These are phyloP conservation scores for Rotaria socialis DNA, from an alignment of 2,888 invertebrate species.

Conservation along the genomic window DNA sequence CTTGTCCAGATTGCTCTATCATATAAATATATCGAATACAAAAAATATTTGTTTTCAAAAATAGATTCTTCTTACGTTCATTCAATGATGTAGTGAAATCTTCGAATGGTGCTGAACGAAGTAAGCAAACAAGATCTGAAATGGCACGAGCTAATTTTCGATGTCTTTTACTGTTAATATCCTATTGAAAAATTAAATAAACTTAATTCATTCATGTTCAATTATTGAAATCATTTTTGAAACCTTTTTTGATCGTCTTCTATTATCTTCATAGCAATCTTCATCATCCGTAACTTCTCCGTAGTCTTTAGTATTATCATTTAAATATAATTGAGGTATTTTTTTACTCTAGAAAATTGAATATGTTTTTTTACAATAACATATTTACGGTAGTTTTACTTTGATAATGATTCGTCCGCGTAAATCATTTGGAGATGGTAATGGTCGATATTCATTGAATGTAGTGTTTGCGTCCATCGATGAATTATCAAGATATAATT, in stretches of 20 bases:
- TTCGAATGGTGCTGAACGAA: slow-evolving; percentile 11
- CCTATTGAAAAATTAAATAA: neutral
- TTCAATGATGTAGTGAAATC: neutral
- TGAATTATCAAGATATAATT: neutral
- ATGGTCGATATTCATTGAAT: neutral
- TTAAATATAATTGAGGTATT: neutral
- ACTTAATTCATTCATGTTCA: neutral
- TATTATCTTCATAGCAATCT: slow-evolving; percentile 37
- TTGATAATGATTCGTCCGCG: neutral
- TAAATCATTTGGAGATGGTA: slow-evolving; percentile 26
- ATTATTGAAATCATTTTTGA: neutral
- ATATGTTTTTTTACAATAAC: neutral
- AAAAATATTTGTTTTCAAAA: neutral
- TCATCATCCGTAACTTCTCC: slow-evolving; percentile 19
- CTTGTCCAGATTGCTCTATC: slow-evolving; percentile 1
- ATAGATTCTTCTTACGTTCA: neutral
- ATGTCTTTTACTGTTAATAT: slow-evolving; percentile 4
- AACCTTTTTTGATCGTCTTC: slow-evolving; percentile 23
- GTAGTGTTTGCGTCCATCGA: neutral
- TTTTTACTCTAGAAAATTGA: neutral
- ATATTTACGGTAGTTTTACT: neutral
- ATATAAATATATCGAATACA: neutral
- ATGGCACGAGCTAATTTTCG: neutral
- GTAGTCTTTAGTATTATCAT: neutral
- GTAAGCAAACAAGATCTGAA: slow-evolving; percentile 3